Percentiles rank a stretch among this genome's conserved stretches.
These are phyloP conservation scores for Hypsibius dujardini DNA, from an alignment of 1,140 invertebrate genomes.

Conservation along the genomic window DNA sequence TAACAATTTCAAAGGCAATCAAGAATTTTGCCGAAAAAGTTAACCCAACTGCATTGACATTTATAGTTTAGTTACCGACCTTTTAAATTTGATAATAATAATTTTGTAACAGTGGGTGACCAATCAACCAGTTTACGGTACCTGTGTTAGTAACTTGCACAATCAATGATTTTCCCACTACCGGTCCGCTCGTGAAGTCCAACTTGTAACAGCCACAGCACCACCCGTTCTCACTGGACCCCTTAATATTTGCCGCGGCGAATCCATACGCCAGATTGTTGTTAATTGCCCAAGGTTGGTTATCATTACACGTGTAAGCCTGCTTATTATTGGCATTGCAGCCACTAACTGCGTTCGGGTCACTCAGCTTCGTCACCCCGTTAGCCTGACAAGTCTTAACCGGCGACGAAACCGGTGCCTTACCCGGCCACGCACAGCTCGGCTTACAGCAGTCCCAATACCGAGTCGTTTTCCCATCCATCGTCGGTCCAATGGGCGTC, in stretches of 20 bases:
- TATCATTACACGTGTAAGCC: background rate
- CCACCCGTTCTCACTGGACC: background rate
- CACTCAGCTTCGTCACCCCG: slow-evolving; percentile 10
- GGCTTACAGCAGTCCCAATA: slow-evolving; percentile 17
- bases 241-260: background rate
- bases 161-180: slow-evolving; percentile 20
- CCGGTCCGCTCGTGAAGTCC: slow-evolving; percentile 13
- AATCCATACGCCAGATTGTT: slow-evolving; percentile 12
- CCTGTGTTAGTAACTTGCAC: slow-evolving; percentile 22
- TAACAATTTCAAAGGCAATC: too few species aligned
- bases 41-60: too few species aligned
- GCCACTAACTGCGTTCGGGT: background rate
- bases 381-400: slow-evolving; percentile 17
- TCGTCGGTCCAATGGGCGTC: slow-evolving; percentile 5
- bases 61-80: too few species aligned
- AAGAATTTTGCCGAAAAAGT: too few species aligned
- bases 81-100: too few species aligned
- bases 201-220: slow-evolving; percentile 21
- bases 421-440: slow-evolving; percentile 16
- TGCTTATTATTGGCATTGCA: background rate
- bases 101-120: too few species aligned
- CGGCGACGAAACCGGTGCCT: slow-evolving; percentile 6
- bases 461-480: slow-evolving; percentile 7
- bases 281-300: background rate
- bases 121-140: too few species aligned